Percentiles rank a stretch among this genome's conserved stretches.
phyloP scores from a whole-genome alignment of 2,888 invertebrate species.

The Chironomus riparius region DNA sequence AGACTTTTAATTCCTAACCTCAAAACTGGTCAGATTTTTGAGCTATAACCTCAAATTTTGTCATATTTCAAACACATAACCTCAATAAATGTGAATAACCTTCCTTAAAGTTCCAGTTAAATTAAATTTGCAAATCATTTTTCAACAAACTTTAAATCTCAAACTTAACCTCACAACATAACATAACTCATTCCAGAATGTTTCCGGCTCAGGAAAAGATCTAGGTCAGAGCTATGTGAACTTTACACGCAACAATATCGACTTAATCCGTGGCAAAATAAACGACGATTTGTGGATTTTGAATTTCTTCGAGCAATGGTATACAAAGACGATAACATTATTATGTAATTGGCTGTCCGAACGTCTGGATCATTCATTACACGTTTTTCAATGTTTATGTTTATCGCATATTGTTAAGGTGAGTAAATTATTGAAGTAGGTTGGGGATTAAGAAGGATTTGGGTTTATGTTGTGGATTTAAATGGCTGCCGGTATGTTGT shows the following conservation, averaged over 20 bases:
- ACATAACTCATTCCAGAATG: conserved; percentile 50
- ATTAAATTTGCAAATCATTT: no score
- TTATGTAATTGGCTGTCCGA: conserved; percentile 92
- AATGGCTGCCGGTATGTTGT: no score
- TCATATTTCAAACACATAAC: no score
- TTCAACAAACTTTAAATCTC: no score
- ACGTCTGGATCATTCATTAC: conserved; percentile 83
- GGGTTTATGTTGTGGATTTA: no score
- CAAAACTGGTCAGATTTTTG: no score
- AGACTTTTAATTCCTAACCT: no score
- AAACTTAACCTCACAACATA: neutral
- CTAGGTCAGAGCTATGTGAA: conserved; percentile 97
- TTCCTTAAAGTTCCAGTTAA: no score
- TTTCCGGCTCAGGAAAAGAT: conserved; percentile 91
- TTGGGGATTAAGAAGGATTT: neutral
- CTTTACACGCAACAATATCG: conserved; percentile 95
- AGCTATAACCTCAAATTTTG: no score
- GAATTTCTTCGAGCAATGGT: conserved; percentile 77
- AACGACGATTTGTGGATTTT: conserved; percentile 57
- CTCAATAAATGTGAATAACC: no score
- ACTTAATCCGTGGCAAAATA: conserved; percentile 95
- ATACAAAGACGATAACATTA: conserved; percentile 86
- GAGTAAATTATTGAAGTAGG: conserved; percentile 29
- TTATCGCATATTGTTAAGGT: conserved; percentile 93
- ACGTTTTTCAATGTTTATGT: conserved; percentile 96